Evolutionary conservation across 37 sponge, comb jelly and placozoan genomes (phyloP).

Genomic region (Lycopodina hypogea): DNA sequence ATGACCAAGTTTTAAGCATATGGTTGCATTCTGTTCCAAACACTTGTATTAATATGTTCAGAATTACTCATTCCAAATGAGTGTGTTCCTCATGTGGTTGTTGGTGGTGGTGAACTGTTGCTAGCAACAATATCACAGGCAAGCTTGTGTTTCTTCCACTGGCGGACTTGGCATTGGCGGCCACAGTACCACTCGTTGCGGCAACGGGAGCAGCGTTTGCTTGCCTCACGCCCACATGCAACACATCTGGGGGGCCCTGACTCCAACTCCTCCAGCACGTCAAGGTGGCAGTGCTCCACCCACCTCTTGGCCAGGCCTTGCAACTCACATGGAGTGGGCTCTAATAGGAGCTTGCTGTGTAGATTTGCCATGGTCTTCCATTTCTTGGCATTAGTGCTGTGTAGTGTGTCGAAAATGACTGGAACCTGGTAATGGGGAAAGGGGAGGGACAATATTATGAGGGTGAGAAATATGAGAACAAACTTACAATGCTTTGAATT

Average conservation of each 20-base stretch:
- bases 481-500: too few species aligned
- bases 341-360: constrained; percentile 48
- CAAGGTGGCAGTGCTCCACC: constrained; percentile 69
- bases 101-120: too few species aligned
- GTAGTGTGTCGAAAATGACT: constrained; percentile 52
- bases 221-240: constrained; percentile 78
- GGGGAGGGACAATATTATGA: too few species aligned
- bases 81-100: too few species aligned
- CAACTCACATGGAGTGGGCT: constrained; percentile 51
- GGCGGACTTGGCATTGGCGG: constrained; percentile 97
- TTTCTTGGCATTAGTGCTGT: constrained; percentile 28
- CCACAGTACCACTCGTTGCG: constrained; percentile 95
- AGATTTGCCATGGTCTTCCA: constrained; percentile 60
- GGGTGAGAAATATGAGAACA: too few species aligned
- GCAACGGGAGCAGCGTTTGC: constrained; percentile 93
- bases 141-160: constrained; percentile 93
- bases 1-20: too few species aligned
- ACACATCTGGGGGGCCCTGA: constrained; percentile 90
- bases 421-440: constrained; percentile 73
- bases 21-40: too few species aligned
- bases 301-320: constrained; percentile 69
- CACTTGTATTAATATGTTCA: too few species aligned
- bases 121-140: constrained; percentile 54
- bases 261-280: constrained; percentile 66
- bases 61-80: too few species aligned